Evolutionary conservation across 2,888 invertebrate genomes (phyloP).

Genomic region (Ophioninae sp.): DNA sequence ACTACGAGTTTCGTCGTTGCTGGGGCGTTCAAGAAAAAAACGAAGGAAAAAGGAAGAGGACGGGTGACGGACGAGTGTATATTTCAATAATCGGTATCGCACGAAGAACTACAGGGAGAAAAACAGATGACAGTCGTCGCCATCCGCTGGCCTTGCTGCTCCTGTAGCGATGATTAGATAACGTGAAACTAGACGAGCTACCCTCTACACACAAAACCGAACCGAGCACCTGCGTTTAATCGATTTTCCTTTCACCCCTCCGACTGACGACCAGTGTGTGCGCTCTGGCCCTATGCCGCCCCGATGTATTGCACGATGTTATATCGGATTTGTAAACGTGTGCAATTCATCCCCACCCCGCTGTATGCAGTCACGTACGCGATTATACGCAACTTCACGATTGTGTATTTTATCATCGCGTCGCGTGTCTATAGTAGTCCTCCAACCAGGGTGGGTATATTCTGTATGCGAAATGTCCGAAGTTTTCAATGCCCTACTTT

Average conservation of each 20-base stretch:
- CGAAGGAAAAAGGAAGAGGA: background rate
- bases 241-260: slow-evolving; percentile 69
- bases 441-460: too few species aligned
- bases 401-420: background rate
- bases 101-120: slow-evolving; percentile 61
- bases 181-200: slow-evolving; percentile 72
- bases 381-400: background rate
- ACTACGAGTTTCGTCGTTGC: background rate
- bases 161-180: slow-evolving; percentile 70
- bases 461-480: too few species aligned
- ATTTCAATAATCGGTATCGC: slow-evolving; percentile 22
- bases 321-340: background rate
- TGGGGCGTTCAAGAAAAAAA: slow-evolving; percentile 7
- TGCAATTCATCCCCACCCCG: background rate
- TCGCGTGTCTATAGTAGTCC: background rate
- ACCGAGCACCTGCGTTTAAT: slow-evolving; percentile 72
- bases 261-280: background rate
- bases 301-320: background rate
- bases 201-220: slow-evolving; percentile 41
- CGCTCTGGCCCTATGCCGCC: background rate
- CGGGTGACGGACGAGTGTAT: background rate
- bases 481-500: too few species aligned
- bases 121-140: slow-evolving; percentile 77
- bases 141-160: slow-evolving; percentile 68
- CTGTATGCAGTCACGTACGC: background rate